These are phyloP conservation scores for Notothenia rossii DNA, from an alignment of 2,113 vertebrate species.

Conservation along the genomic window DNA sequence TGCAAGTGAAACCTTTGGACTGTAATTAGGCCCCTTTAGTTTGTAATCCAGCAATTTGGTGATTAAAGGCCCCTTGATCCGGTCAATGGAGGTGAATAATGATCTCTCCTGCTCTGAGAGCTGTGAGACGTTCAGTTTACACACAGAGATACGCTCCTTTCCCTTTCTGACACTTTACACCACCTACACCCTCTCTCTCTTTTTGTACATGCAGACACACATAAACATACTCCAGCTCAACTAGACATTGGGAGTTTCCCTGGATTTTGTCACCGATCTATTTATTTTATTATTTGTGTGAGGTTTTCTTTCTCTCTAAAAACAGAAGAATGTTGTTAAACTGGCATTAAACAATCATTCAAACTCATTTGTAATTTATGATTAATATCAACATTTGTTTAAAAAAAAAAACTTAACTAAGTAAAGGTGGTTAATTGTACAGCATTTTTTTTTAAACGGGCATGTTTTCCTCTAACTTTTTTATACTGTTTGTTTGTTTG, in stretches of 20 bases:
- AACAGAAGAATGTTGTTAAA: too few species aligned
- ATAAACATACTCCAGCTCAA: background rate
- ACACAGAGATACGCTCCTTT: conserved; percentile 11
- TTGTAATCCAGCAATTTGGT: conserved; percentile 2
- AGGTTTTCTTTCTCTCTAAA: too few species aligned
- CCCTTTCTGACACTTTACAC: conserved; percentile 39
- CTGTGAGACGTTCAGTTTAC: background rate
- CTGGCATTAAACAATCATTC: too few species aligned
- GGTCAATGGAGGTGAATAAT: conserved; percentile 19
- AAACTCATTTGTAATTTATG: too few species aligned
- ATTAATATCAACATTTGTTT: too few species aligned
- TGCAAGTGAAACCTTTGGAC: too few species aligned
- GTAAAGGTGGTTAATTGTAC: too few species aligned
- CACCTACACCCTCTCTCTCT: background rate
- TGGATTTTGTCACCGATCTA: background rate
- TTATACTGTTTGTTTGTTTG: too few species aligned
- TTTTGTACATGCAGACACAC: background rate
- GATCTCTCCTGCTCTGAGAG: background rate
- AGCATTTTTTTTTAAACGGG: too few species aligned
- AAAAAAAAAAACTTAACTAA: too few species aligned
- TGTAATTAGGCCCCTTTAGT: background rate
- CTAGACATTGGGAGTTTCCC: background rate
- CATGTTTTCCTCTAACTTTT: too few species aligned
- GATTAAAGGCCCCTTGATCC: background rate
- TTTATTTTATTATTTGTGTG: too few species aligned